Base-by-base conservation (phyloP, 2,113 vertebrate genomes). In the Cebidichthys violaceus region DNA sequence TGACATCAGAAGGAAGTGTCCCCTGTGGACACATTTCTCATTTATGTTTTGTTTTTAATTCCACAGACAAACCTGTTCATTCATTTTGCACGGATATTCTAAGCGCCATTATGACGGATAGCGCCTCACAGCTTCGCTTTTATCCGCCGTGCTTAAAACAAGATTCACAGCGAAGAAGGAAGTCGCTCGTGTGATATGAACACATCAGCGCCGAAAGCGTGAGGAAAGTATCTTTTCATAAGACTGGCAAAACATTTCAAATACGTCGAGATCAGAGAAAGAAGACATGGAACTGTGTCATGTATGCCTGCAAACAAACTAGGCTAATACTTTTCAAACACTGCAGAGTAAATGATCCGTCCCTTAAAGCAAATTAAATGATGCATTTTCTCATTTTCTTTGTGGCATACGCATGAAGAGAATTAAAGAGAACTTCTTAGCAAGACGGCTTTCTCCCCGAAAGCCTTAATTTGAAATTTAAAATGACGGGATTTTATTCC, bases 331-430 rank as follows among this genome's bases (percentile, higher is more conserved):
- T 83, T 37, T 79, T 61, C 68, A 79, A 82, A 70, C 62, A 62
- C 22, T 31, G 35, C 60, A 2, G 61, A 64, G 79, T 27, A 85
- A 90, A 87, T 74, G 55, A 90, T 77, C 65, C 76, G 35, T 65
- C 33, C 54, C 79, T 86, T 65, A 62, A 79, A 92, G 81, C 76
- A 69, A 77, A 89, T 33, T 62, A 78, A 88, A 85, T 47, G 4
- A 80, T 68, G 75, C 60, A 33, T 75, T 84, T 83, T 77, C 80
- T 80, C 66, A 88, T 84, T 70, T 82, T 69, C 82, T 62, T 70
- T 64, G 71, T 64, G 29, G 41, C 11, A 61, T 2, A 15, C 6
- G 52, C 68, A 37, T 39, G 35, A 54, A 39, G 31, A 22, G 62
- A 87, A 85, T 81, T 81, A 81, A 61, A 72, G 67, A 37, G 57